phyloP scores from a whole-genome alignment of 37 sponge, comb jelly and placozoan genomes.

The Haliclona indistincta region DNA sequence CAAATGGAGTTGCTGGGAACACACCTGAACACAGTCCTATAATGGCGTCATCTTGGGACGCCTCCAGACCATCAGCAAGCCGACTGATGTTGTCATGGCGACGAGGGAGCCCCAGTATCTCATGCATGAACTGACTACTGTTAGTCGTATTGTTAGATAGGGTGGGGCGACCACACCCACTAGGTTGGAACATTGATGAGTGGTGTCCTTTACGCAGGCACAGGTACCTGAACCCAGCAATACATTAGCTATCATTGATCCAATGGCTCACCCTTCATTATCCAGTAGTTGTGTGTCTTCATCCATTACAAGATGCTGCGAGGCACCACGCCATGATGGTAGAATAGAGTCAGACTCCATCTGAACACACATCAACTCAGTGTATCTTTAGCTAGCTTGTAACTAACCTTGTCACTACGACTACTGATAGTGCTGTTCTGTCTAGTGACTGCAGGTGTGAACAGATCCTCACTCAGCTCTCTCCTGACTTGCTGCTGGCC shows the following conservation, averaged over 20 bases:
- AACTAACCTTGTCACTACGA: not conserved
- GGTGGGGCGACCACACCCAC: not conserved
- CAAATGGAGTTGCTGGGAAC: slow-evolving; percentile 23
- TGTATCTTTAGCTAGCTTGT: not conserved
- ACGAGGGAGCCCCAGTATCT: slow-evolving; percentile 35
- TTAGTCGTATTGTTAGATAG: not conserved
- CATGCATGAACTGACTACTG: slow-evolving; percentile 39
- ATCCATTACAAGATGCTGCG: slow-evolving; percentile 18
- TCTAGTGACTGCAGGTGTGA: not conserved
- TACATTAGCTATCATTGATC: not conserved
- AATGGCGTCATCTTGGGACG: slow-evolving; percentile 16
- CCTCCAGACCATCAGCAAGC: not conserved
- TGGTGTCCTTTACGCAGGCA: slow-evolving; percentile 50
- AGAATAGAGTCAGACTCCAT: slow-evolving; percentile 21
- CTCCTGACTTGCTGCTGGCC: not conserved
- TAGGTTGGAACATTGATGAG: too few species aligned
- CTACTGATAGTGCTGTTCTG: not conserved
- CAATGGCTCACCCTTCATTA: slow-evolving; percentile 55
- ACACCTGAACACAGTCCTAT: slow-evolving; percentile 66
- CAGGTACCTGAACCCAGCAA: slow-evolving; percentile 38
- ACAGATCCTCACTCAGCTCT: not conserved
- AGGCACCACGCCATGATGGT: not conserved
- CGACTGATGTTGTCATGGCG: not conserved
- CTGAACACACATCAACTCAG: slow-evolving; percentile 10
- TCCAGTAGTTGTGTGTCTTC: slow-evolving; percentile 79